phyloP scores from a whole-genome alignment of 2,113 vertebrate genomes.

The Collichthys lucidus region DNA sequence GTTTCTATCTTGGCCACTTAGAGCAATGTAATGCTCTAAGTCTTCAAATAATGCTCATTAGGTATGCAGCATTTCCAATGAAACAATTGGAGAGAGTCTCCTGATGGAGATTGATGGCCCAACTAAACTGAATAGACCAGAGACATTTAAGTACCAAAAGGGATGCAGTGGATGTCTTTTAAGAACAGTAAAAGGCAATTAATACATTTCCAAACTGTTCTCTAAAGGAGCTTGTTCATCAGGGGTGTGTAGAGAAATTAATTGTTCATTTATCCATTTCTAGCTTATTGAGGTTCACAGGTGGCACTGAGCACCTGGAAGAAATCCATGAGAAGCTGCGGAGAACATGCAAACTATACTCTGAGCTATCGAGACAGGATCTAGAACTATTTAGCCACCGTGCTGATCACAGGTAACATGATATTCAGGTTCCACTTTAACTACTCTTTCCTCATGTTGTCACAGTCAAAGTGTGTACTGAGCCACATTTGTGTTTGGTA shows the following conservation, averaged over 20 bases:
- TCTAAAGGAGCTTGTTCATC: conserved; percentile 35
- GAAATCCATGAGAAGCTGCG: conserved; percentile 13
- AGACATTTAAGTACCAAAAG: conserved; percentile 44
- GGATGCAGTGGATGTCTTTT: conserved; percentile 26
- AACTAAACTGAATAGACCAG: conserved; percentile 54
- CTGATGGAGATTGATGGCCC: conserved; percentile 72
- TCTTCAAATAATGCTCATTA: conserved; percentile 75
- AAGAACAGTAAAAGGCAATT: conserved; percentile 44
- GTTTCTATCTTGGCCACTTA: conserved; percentile 77
- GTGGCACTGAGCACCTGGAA: conserved; percentile 37
- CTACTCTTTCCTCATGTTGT: background rate
- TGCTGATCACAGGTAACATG: background rate
- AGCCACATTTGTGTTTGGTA: background rate
- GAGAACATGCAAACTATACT: conserved; percentile 23
- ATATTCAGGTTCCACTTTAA: background rate
- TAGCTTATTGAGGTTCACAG: conserved; percentile 39
- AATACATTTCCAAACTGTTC: conserved; percentile 29
- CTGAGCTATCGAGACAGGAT: conserved; percentile 24
- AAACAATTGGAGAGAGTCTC: conserved; percentile 64
- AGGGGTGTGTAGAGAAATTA: conserved; percentile 28
- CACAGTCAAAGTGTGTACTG: background rate
- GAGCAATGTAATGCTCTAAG: conserved; percentile 64
- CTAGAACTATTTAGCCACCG: background rate
- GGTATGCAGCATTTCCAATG: conserved; percentile 71
- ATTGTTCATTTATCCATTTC: conserved; percentile 51